phyloP scores from a whole-genome alignment of 2,113 vertebrate genomes.

The Sebastes schlegelii region DNA sequence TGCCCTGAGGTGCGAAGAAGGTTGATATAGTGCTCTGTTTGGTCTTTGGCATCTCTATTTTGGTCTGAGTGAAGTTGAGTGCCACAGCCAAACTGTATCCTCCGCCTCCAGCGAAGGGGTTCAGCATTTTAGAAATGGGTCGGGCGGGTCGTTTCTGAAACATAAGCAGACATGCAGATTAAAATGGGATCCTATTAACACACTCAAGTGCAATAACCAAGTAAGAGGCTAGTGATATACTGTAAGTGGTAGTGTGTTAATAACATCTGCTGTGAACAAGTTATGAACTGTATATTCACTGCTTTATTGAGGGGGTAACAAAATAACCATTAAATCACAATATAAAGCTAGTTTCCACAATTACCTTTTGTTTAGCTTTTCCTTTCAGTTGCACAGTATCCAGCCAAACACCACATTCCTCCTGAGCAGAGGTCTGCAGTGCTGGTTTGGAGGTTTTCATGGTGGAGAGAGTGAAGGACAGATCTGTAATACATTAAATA shows the following conservation, averaged over 20 bases:
- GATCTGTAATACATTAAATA: not conserved
- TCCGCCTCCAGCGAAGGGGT: constrained; percentile 64
- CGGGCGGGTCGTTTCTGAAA: constrained; percentile 66
- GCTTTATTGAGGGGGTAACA: not conserved
- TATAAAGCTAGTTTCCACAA: not conserved
- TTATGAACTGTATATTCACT: not conserved
- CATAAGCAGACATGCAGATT: not conserved
- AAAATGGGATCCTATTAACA: not conserved
- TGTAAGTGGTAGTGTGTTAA: not conserved
- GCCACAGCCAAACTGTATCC: constrained; percentile 80
- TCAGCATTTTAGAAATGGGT: constrained; percentile 82
- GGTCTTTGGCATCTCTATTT: constrained; percentile 79
- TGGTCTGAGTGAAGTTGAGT: constrained; percentile 85
- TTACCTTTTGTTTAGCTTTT: constrained; percentile 78
- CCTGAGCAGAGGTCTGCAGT: constrained; percentile 24
- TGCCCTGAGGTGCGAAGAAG: constrained; percentile 73
- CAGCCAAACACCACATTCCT: constrained; percentile 84
- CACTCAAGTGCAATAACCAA: not conserved
- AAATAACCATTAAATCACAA: not conserved
- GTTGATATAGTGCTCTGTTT: constrained; percentile 83
- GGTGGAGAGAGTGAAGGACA: not conserved
- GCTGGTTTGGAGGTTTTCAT: constrained; percentile 71
- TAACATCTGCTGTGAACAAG: not conserved
- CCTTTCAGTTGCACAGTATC: constrained; percentile 79
- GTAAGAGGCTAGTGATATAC: not conserved